Percentiles rank a stretch among this genome's conserved stretches.
Evolutionary conservation across 2,113 vertebrate genomes (phyloP).

Genomic region (Ia io): DNA sequence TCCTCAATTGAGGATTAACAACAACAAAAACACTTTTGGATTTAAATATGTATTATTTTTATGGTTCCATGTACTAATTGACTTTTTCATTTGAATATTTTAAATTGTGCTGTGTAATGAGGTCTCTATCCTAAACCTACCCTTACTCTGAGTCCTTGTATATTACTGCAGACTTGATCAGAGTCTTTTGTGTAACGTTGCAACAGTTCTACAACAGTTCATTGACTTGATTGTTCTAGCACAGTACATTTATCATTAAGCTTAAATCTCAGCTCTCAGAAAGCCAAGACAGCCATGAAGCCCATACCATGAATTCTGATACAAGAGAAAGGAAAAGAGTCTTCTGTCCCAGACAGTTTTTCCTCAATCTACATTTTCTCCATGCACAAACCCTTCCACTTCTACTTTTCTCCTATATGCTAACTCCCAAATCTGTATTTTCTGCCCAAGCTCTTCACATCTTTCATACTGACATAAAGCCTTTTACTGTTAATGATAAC

Average conservation of each 20-base stretch:
- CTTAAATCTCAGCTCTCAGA: neutral
- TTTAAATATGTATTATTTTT: neutral
- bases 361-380: neutral
- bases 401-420: neutral
- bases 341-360: neutral
- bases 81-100: neutral
- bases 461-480: neutral
- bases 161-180: neutral
- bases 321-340: neutral
- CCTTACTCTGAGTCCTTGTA: neutral
- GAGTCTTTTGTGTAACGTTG: neutral
- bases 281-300: neutral
- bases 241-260: neutral
- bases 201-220: neutral
- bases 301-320: neutral
- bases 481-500: neutral
- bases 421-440: neutral
- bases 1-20: too few species aligned
- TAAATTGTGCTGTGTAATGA: neutral
- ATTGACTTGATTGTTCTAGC: neutral
- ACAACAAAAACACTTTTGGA: too few species aligned
- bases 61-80: neutral
- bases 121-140: neutral
- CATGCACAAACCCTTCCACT: neutral
- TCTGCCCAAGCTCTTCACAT: neutral